phyloP scores from a whole-genome alignment of 2,113 vertebrate species.

The Eurystomus gularis region DNA sequence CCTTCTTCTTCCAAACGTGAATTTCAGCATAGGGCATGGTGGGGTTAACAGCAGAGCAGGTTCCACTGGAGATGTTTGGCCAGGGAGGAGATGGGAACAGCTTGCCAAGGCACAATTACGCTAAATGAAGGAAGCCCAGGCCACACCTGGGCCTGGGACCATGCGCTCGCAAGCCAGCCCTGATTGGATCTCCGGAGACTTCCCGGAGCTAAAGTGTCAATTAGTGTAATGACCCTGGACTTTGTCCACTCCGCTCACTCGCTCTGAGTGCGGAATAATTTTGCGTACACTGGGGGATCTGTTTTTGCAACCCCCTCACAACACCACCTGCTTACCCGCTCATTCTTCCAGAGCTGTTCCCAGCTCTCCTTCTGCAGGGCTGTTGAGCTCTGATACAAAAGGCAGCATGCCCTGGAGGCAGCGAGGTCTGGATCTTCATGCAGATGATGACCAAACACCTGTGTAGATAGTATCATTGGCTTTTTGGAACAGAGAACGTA shows the following conservation, averaged over 20 bases:
- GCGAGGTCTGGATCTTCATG: background rate
- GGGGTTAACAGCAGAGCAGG: constrained; percentile 50
- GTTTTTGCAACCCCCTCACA: constrained; percentile 39
- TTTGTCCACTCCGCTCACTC: constrained; percentile 52
- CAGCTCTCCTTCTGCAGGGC: constrained; percentile 13
- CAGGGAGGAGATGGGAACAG: constrained; percentile 34
- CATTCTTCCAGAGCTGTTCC: constrained; percentile 44
- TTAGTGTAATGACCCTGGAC: constrained; percentile 73
- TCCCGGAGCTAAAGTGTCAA: constrained; percentile 73
- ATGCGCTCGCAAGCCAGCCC: background rate
- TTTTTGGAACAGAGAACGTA: background rate
- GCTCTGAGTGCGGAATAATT: constrained; percentile 47
- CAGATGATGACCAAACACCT: constrained; percentile 32
- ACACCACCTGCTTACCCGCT: constrained; percentile 65
- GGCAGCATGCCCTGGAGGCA: background rate
- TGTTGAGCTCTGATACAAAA: constrained; percentile 22
- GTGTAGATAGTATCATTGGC: background rate
- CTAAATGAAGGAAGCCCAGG: constrained; percentile 61
- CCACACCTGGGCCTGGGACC: constrained; percentile 73
- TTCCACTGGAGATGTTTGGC: background rate
- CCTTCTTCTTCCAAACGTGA: background rate
- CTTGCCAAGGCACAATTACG: constrained; percentile 68
- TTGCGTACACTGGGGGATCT: constrained; percentile 50
- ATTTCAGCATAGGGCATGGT: background rate
- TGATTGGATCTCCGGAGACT: constrained; percentile 69